Percentiles rank a stretch among this genome's conserved stretches.
Conservation (phyloP, 2,113 vertebrate genomes). For the Ahaetulla prasina region DNA sequence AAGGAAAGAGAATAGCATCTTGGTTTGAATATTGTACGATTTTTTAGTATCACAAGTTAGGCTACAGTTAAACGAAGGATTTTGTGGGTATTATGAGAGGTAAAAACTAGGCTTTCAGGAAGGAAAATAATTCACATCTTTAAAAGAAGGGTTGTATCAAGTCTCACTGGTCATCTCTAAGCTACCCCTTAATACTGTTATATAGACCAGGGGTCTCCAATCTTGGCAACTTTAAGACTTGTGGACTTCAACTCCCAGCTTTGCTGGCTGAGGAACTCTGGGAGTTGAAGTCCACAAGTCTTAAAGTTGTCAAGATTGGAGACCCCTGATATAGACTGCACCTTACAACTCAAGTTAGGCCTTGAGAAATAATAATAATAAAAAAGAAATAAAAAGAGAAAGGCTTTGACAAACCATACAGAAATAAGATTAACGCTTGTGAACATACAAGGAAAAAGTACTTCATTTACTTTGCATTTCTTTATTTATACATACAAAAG, state of each 20-base stretch:
- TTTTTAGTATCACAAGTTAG: neutral
- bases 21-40: neutral
- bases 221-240: no score
- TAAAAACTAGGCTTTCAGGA: neutral
- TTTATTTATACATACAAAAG: neutral
- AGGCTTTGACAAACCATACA: neutral
- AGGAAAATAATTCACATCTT: neutral
- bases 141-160: neutral
- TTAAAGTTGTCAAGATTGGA: no score
- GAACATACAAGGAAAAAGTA: neutral
- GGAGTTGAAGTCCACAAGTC: no score
- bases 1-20: neutral
- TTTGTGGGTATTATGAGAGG: neutral
- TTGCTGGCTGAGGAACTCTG: no score
- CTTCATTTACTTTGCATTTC: neutral
- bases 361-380: neutral
- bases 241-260: no score
- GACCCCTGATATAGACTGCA: no score
- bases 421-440: neutral
- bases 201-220: no score
- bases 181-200: neutral
- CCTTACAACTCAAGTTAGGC: neutral
- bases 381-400: neutral
- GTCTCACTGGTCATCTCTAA: neutral
- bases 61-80: neutral